Evolutionary conservation across 2,888 invertebrate species (phyloP), one percentile per base, ranked within the genome.

Genomic region (Busseola fusca): DNA sequence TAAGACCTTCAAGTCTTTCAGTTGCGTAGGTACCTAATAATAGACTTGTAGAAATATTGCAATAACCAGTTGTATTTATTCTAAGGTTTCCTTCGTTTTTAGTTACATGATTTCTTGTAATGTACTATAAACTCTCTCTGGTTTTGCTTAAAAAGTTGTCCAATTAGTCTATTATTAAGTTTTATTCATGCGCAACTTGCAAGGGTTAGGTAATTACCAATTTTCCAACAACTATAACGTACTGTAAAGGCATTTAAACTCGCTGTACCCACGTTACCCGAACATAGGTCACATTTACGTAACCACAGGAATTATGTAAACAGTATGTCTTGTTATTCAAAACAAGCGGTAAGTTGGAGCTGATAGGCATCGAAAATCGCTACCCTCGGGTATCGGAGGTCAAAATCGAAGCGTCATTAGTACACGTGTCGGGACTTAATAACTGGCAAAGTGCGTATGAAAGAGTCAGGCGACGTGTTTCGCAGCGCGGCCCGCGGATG

Each of bases 391-490:
- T 86, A 84, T 85, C 85, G 87, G 87, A 90, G 90, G 89, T 92
- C 88, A 89, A 84, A 90, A 92, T 92, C 88, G 91, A 91, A 91
- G 90, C 85, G 87, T 92, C 93, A 93, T 93, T 92, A 93, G 88
- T 89, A 87, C 78, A 87, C 85, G 82, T 85, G 86, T 89, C 84
- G 84, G 83, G 86, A 86, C 82, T 74, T 87, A 88, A 89, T 91
- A 89, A 88, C 88, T 89, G 86, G 88, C 84, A 87, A 88, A 91
- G 89, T 89, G 88, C 85, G 86, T 86, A 87, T 90, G 87, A 89
- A 90, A 87, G 84, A 86, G 83, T 83, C 81, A 82, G 89, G 88
- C 91, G 91, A 94, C 95, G 95, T 95, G 95, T 93, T 91, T 84
- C 86, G 85, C 88, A 86, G 87, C 88, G 86, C 89, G 89, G 87